Evolutionary conservation across 2,888 invertebrate species (phyloP).

Genomic region (Hoplodrina ambigua): DNA sequence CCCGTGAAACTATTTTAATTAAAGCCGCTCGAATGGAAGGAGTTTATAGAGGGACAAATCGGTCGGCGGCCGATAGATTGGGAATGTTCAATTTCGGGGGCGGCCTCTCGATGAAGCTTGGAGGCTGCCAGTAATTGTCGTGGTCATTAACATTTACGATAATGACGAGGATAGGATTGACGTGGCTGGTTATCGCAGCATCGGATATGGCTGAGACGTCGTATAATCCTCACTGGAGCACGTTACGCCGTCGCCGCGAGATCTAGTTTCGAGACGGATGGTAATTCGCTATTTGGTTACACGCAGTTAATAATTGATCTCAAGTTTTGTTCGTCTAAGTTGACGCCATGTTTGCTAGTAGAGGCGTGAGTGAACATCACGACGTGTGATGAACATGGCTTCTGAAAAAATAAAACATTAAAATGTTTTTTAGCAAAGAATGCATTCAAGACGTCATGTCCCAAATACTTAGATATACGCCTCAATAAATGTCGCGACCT

Average conservation of each 20-base stretch:
- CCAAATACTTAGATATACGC: slow-evolving; percentile 3
- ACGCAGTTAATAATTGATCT: slow-evolving; percentile 68
- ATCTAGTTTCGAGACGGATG: slow-evolving; percentile 48
- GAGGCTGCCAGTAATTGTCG: slow-evolving; percentile 84
- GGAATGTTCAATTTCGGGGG: slow-evolving; percentile 83
- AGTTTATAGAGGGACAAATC: slow-evolving; percentile 85
- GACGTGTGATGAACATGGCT: slow-evolving; percentile 26
- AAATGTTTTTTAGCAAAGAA: not conserved
- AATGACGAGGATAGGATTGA: slow-evolving; percentile 87
- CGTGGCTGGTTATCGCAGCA: slow-evolving; percentile 78
- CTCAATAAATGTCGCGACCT: slow-evolving; percentile 24
- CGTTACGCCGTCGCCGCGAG: slow-evolving; percentile 58
- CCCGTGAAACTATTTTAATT: slow-evolving; percentile 87
- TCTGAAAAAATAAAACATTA: not conserved
- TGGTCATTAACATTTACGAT: slow-evolving; percentile 89
- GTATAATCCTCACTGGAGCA: slow-evolving; percentile 69
- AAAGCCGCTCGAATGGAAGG: slow-evolving; percentile 82
- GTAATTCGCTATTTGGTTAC: slow-evolving; percentile 66
- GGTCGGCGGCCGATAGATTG: slow-evolving; percentile 81
- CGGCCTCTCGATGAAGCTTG: slow-evolving; percentile 78
- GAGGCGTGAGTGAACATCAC: not conserved
- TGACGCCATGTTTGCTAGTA: slow-evolving; percentile 9
- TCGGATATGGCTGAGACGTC: slow-evolving; percentile 78
- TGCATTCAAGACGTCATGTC: not conserved
- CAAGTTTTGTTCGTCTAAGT: slow-evolving; percentile 52